These are phyloP conservation scores for Aptenodytes patagonicus DNA, from an alignment of 2,113 vertebrate species.

Conservation along the genomic window DNA sequence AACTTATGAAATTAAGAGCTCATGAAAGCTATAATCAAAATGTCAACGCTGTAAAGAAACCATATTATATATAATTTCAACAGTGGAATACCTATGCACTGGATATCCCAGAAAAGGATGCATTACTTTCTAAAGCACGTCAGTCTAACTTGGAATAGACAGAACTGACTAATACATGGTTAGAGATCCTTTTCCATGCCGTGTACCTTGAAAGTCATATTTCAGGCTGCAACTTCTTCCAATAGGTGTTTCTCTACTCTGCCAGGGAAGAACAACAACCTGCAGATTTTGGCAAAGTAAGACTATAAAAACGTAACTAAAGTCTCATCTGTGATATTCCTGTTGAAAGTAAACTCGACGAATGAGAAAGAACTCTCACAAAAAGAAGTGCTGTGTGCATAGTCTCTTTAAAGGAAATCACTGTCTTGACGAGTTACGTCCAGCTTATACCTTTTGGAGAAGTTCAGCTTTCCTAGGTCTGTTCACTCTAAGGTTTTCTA, in stretches of 20 bases:
- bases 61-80: not conserved
- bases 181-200: not conserved
- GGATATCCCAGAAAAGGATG: not conserved
- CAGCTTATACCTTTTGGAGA: not conserved
- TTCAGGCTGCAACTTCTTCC: not conserved
- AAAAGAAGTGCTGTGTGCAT: not conserved
- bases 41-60: not conserved
- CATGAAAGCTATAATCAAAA: not conserved
- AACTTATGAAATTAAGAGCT: not conserved
- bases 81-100: not conserved
- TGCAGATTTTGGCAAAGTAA: not conserved
- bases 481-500: not conserved
- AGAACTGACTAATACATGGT: not conserved
- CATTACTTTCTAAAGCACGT: not conserved
- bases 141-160: not conserved
- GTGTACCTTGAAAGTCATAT: not conserved
- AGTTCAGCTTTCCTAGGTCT: not conserved
- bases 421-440: not conserved
- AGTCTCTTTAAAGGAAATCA: not conserved
- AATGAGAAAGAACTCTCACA: not conserved
- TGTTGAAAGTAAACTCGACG: not conserved
- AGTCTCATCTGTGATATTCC: not conserved
- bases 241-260: not conserved
- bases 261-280: not conserved
- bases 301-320: not conserved